Evolutionary conservation across 2,888 invertebrate genomes (phyloP), one percentile per base, ranked within the genome.

Genomic region (Epistrophella euchroma): DNA sequence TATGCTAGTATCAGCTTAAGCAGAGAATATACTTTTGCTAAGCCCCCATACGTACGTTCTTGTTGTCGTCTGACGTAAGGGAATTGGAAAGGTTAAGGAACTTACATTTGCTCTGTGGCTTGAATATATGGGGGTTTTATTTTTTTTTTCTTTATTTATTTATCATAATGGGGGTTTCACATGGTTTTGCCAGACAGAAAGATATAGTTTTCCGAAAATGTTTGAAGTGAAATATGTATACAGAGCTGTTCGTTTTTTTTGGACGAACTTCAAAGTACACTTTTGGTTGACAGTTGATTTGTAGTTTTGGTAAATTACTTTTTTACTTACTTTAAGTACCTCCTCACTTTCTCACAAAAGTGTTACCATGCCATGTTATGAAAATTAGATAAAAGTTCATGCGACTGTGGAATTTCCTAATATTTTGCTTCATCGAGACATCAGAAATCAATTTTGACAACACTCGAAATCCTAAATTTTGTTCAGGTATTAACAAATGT

Each of bases 81-180:
- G 72, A 68, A 68, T 28, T 43, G 80, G 55, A 80, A 73, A 80
- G 85, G 80, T 85, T 76, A 85, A 85, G 62, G 76, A 80, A 85
- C 85, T 76, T 45, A 40, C 60, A 40, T 74, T 25, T 58, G 28
- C 28, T 60, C 35, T 64, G 55, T 40, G 47, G 47, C 62, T 45
- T 45, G 4, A 2, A 17, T 17, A 10, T 11, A 35, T 66, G 35
- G 22, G 32, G 66, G 50, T 4, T 50, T 37, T n/a, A 17, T 1
- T 19, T 11, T 37, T 19, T 37, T 15, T 40, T 35, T 58, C 4
- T 37, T 15, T 13, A 5, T 22, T 40, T 43, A 43, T 62, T 28
- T 62, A 45, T 28, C 28, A 62, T 62, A 28, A 28, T 25, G n/a
- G 62, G 28, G 62, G 43, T 43, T 62, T 43, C 32, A 15, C 47